phyloP scores from a whole-genome alignment of 2,888 invertebrate genomes.

The Caenorhabditis auriculariae region DNA sequence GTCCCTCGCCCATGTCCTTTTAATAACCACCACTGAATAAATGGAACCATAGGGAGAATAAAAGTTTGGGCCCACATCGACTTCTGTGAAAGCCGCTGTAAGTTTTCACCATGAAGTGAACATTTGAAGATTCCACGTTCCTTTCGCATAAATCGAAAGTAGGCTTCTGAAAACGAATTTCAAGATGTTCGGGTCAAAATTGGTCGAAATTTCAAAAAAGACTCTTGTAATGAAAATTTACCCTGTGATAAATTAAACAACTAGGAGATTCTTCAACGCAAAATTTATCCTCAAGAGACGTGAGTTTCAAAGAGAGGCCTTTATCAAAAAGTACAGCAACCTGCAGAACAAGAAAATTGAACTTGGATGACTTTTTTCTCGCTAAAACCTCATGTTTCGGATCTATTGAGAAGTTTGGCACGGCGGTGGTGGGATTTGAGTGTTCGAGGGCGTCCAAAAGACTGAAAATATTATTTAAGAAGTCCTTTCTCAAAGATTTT shows the following conservation, averaged over 20 bases:
- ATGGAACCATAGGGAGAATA: neutral
- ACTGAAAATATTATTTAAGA: conserved; percentile 6
- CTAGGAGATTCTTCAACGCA: neutral
- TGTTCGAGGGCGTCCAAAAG: neutral
- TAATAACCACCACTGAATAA: conserved; percentile 74
- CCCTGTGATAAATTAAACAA: neutral
- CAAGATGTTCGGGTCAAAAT: neutral
- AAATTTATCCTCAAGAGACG: neutral
- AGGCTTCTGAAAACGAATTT: neutral
- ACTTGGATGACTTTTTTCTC: too few relatives aligned
- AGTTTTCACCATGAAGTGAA: neutral
- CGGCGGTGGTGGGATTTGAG: conserved; percentile 65
- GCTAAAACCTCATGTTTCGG: conserved; percentile 74
- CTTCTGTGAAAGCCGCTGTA: neutral
- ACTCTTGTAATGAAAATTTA: too few relatives aligned
- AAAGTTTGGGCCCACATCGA: neutral
- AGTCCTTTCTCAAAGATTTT: too few relatives aligned
- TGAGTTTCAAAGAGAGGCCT: neutral
- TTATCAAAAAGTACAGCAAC: conserved; percentile 19
- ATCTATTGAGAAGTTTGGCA: conserved; percentile 82
- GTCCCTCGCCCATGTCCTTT: conserved; percentile 81
- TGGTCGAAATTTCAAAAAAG: neutral
- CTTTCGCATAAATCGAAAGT: neutral
- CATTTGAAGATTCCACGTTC: too few relatives aligned
- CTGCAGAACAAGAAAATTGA: conserved; percentile 10